Conservation (phyloP, 2,113 vertebrate species). For the Microtus ochrogaster region DNA sequence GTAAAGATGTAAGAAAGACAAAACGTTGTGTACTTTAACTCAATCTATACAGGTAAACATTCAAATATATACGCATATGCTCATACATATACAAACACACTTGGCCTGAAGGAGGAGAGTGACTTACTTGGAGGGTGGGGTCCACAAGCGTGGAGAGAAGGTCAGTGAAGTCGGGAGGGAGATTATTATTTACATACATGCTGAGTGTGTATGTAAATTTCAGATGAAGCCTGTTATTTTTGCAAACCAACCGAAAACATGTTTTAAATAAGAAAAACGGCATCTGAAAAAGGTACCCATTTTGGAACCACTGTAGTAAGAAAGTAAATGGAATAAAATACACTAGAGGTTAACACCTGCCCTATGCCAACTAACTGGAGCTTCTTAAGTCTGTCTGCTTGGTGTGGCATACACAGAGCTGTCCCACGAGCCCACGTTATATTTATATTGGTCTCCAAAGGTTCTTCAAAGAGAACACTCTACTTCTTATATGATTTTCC, state of each 20-base stretch:
- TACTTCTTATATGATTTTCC: slow-evolving; percentile 6
- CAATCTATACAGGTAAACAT: not conserved
- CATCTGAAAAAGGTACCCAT: not conserved
- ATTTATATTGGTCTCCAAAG: not conserved
- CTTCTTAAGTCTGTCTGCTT: not conserved
- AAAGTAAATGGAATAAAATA: not conserved
- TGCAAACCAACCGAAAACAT: not conserved
- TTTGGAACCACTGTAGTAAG: not conserved
- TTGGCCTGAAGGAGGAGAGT: not conserved
- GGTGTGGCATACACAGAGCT: not conserved
- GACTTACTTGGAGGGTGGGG: not conserved
- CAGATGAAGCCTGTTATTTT: not conserved
- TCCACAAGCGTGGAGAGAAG: not conserved
- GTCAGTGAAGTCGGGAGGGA: not conserved
- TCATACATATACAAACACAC: not conserved
- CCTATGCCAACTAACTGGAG: not conserved
- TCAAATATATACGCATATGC: not conserved
- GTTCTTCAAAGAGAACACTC: not conserved
- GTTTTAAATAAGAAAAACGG: not conserved
- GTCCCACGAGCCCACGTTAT: not conserved
- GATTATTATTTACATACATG: not conserved
- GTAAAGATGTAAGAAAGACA: not conserved
- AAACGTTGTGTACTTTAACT: not conserved
- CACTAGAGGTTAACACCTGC: not conserved
- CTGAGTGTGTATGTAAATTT: not conserved